Evolutionary conservation across 2,888 invertebrate species (phyloP), one percentile per base, ranked within the genome.

Genomic region (Apamea anceps): DNA sequence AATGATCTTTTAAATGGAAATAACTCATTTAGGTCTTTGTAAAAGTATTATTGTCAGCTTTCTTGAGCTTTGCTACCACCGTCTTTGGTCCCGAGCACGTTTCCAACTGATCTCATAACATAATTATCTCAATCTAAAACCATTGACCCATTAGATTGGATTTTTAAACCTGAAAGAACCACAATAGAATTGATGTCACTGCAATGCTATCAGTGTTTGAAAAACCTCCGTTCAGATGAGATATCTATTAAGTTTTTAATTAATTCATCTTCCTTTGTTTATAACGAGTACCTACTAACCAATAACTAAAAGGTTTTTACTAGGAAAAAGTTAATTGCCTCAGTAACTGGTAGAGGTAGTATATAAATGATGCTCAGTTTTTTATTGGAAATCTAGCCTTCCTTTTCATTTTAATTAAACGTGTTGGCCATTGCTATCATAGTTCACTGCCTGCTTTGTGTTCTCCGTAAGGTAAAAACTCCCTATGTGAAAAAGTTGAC

Each of bases 211-310:
- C 25, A 51, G 28, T 45, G 28, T 42, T 60, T 51, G 62, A 63
- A 12, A 51, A 74, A 48, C 25, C 32, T 42, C 12, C 57, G 37
- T 12, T n/a, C 15, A 72, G 21, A 25, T 71, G n/a, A 74, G 28
- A 73, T 65, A 75, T 62, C 72, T n/a, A 77, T 84, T 74, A 37
- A 77, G 48, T 66, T 73, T 79, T 66, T 73, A 74, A 73, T 76
- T 70, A 65, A 82, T 45, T n/a, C 28, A 12, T 21, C 21, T 54
- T 21, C 13, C 32, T 42, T 82, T 57, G 13, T 68, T 45, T 70
- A 65, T 42, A n/a, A n/a, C n/a, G n/a, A n/a, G n/a, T n/a, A n/a
- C n/a, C n/a, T n/a, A n/a, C n/a, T n/a, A n/a, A n/a, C n/a, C 32
- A 25, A 63, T 66, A 66, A n/a, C 45, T 77, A 21, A 82, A 81